These are phyloP conservation scores for Recurvirostra avosetta DNA, from an alignment of 2,113 vertebrate genomes.

Conservation along the genomic window DNA sequence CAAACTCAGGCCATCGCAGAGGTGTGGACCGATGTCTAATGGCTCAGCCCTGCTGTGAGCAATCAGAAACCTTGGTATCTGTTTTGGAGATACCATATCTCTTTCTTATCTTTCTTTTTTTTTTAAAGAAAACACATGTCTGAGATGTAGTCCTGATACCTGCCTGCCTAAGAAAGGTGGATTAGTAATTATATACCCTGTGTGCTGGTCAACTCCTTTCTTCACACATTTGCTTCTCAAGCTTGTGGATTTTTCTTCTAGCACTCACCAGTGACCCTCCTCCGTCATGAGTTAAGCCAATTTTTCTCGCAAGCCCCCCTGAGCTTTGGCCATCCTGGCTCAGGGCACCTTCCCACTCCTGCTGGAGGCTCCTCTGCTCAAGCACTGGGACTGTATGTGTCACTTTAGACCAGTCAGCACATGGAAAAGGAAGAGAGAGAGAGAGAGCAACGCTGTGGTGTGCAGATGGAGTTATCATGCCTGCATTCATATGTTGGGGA, in stretches of 20 bases:
- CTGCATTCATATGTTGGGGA: accelerated
- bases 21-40: neutral
- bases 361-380: neutral
- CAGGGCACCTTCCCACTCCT: neutral
- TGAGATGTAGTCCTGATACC: neutral
- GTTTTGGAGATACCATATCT: neutral
- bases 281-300: accelerated
- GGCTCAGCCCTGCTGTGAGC: neutral
- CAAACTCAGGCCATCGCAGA: neutral
- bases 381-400: neutral
- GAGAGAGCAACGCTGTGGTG: accelerated
- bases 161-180: neutral
- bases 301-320: neutral
- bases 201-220: neutral
- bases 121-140: neutral
- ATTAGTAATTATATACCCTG: neutral
- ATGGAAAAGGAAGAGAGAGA: neutral
- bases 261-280: neutral
- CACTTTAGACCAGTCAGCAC: neutral
- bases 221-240: neutral
- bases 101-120: neutral
- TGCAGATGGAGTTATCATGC: neutral
- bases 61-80: neutral
- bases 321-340: neutral
- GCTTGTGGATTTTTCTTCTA: neutral